These are phyloP conservation scores for Falco columbarius DNA, from an alignment of 2,797 vertebrate species.

Conservation along the genomic window DNA sequence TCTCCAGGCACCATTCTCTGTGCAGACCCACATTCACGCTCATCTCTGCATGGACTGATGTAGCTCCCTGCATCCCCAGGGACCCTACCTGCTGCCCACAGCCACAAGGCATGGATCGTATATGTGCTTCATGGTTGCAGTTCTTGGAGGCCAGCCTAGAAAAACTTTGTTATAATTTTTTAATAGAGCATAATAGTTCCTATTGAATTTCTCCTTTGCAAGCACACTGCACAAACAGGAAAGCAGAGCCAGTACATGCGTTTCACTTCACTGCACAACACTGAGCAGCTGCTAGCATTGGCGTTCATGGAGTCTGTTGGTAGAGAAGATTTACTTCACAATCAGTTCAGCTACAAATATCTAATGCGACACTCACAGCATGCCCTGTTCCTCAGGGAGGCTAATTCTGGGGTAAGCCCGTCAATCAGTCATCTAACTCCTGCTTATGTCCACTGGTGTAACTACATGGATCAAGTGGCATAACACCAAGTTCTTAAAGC, in stretches of 20 bases:
- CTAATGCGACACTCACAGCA: background rate
- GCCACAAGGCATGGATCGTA: accelerated
- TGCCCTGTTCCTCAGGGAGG: background rate
- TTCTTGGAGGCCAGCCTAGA: conserved; percentile 8
- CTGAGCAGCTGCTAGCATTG: background rate
- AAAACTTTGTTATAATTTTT: background rate
- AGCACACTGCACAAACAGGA: background rate
- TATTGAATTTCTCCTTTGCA: background rate
- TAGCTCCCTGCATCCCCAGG: background rate
- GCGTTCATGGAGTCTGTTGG: background rate
- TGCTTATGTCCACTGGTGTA: background rate
- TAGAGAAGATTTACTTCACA: background rate
- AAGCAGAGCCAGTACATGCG: background rate
- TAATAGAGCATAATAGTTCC: background rate
- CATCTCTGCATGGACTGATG: background rate
- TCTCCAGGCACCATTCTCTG: background rate
- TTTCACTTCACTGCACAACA: background rate
- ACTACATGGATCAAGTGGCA: background rate
- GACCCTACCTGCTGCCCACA: background rate
- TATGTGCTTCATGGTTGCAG: background rate
- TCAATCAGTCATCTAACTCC: background rate
- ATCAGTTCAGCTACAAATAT: background rate
- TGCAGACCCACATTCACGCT: background rate
- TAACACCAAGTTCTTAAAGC: conserved; percentile 4
- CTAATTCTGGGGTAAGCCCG: background rate